Evolutionary conservation across 1,140 invertebrate genomes (phyloP), one percentile per base, ranked within the genome.

Genomic region (Copidosoma floridanum): DNA sequence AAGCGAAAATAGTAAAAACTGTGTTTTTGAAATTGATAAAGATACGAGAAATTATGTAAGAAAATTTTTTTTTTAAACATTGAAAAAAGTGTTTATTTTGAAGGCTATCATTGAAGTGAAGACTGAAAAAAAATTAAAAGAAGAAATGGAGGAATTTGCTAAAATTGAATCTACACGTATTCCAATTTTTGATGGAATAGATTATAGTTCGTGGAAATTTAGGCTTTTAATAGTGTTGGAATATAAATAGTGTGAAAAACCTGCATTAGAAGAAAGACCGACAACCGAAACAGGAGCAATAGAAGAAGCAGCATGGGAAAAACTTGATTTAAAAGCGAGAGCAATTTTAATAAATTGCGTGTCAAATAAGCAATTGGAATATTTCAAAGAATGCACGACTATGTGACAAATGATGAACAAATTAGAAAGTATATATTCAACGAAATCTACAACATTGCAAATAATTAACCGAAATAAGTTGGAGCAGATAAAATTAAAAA

Each of bases 351-450:
- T 57, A 12, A 65, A 58, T 61, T 14, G 54, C 11, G 40, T 65
- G 4, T 57, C 63, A 24, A 50, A 61, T 50, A 61, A 57, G 20
- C 58, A 65, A 38, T 46, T 65, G 18, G 54, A 65, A 29, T 65
- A 57, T 23, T 48, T 61, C 29, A 26, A 40, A 26, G 44, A 52
- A 7, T 48, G 40, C 18, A 37, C 21, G 10, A 46, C 41, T 1
- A 14, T 29, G 10, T n/a, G 14, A 3, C 26, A 63, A 21, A 63
- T 63, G 20, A 58, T 63, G 11, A 54, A 63, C 16, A 63, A 53
- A 48, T 48, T 63, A 14, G 56, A 63, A 7, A 44, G 27, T 16
- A 63, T 58, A 23, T 47, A 63, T 24, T 32, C 40, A 41, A 63
- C 48, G 18, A 32, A 63, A 46, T 58, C 56, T 27, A 63, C 61